Base-by-base conservation (phyloP, 1,140 invertebrate genomes). In the Nasonia longicornis region DNA sequence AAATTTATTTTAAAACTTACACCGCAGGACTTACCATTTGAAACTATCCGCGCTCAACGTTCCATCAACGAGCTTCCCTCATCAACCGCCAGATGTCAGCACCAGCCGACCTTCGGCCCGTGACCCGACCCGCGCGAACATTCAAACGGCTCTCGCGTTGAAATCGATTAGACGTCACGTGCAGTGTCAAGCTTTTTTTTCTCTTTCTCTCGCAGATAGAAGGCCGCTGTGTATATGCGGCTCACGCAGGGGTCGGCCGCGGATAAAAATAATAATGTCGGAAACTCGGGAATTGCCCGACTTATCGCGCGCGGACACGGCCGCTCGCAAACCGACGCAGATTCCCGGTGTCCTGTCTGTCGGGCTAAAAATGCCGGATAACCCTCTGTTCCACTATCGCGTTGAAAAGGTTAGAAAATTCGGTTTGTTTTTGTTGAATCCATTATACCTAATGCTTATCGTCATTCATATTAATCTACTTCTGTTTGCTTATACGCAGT, bases 351-450 rank as follows among this genome's bases (percentile, higher is more conserved):
- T 38, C 45, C 0, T 8, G 2, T 3, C 14, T 8, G 48, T 79
- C 35, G 31, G 48, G 48, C 1, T 6, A 8, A 63, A 58, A 71
- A 58, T 20, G 7, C 11, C 52, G 38, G 31, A 79, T 66, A 79
- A 71, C 70, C 45, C 26, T 58, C 38, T 71, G 10, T 26, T 35
- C 2, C 26, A 35, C 3, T 79, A 22, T 79, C 45, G 42, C 2
- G 22, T 58, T 8, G 20, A 58, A 22, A 58, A 79, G 77, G 77
- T 79, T 79, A 79, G 67, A 71, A 52, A 4, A 64, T n/a, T 12
- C 52, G 0, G 52, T 58, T n/a, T 10, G 16, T 52, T 52, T 2
- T 52, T 52, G 16, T 20, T 35, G 3, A 35, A 35, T 35, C 3
- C 31, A 35, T 26, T 35, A 35, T 35, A 26, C 31, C 3, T 3